Conservation (phyloP, 1,140 invertebrate genomes). For the Caerostris darwini region DNA sequence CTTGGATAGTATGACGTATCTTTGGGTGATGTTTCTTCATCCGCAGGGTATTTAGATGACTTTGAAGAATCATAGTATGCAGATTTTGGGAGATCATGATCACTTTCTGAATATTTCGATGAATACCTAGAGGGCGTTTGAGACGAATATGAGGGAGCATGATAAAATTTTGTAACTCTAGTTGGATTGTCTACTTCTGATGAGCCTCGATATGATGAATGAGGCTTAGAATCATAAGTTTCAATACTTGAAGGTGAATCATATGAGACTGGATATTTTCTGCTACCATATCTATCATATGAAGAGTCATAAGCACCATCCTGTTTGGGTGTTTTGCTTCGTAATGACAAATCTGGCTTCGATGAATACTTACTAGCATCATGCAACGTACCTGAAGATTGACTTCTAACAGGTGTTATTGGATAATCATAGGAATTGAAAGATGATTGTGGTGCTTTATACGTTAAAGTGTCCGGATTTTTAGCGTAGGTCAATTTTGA, state of each 20-base stretch:
- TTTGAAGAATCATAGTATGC: background rate
- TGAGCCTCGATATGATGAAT: background rate
- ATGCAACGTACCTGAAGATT: background rate
- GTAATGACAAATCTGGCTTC: background rate
- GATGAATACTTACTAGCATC: background rate
- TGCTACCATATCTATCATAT: background rate
- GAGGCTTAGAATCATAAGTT: background rate
- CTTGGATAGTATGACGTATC: background rate
- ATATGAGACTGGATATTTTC: background rate
- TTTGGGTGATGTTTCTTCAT: background rate
- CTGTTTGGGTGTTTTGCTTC: background rate
- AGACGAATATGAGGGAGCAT: background rate
- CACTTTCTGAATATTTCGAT: conserved; percentile 10
- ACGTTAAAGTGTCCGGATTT: background rate
- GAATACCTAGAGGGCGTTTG: background rate
- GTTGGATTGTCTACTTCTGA: background rate
- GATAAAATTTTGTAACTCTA: conserved; percentile 37
- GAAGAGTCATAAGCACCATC: background rate
- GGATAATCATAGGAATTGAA: background rate
- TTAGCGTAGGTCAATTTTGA: background rate
- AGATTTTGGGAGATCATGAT: background rate
- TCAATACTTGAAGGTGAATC: background rate
- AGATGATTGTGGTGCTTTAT: background rate
- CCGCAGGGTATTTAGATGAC: background rate
- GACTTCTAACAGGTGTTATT: background rate